Conservation (phyloP, 2,888 invertebrate genomes). For the Pristionchus maxplancki region DNA sequence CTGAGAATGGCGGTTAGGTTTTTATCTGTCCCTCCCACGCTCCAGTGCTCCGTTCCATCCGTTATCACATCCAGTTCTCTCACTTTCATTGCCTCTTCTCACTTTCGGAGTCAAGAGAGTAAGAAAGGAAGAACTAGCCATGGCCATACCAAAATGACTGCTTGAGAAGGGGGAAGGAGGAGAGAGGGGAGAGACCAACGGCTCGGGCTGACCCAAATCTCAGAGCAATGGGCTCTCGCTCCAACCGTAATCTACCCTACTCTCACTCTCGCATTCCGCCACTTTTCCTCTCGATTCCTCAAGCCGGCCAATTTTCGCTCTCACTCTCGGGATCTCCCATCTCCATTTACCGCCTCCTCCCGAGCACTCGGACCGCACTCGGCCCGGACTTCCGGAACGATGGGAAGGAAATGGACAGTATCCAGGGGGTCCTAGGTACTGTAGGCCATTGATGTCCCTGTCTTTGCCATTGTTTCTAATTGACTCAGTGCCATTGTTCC, state of each 20-base stretch:
- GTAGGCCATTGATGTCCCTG: neutral
- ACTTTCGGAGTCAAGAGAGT: neutral
- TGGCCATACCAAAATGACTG: conserved; percentile 46
- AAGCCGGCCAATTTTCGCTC: conserved; percentile 11
- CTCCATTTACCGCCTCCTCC: conserved; percentile 18
- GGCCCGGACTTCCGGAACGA: neutral
- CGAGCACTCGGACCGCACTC: neutral
- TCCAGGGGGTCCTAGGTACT: neutral
- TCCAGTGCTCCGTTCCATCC: neutral
- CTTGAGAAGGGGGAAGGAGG: neutral
- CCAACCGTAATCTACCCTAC: neutral
- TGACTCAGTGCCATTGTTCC: neutral
- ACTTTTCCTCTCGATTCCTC: conserved; percentile 6
- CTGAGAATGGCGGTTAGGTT: too few species aligned
- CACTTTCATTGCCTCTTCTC: conserved; percentile 27
- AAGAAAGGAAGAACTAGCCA: conserved; percentile 30
- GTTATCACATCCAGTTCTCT: conserved; percentile 32
- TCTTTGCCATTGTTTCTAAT: neutral
- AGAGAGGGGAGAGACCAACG: neutral
- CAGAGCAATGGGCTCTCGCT: conserved; percentile 23
- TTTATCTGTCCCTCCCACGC: neutral
- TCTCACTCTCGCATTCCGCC: conserved; percentile 29
- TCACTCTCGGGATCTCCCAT: conserved; percentile 11
- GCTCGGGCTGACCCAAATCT: conserved; percentile 41
- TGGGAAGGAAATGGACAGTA: neutral